These are phyloP conservation scores for Drosophila sordidapex DNA, from an alignment of 2,888 invertebrate genomes.

Conservation along the genomic window DNA sequence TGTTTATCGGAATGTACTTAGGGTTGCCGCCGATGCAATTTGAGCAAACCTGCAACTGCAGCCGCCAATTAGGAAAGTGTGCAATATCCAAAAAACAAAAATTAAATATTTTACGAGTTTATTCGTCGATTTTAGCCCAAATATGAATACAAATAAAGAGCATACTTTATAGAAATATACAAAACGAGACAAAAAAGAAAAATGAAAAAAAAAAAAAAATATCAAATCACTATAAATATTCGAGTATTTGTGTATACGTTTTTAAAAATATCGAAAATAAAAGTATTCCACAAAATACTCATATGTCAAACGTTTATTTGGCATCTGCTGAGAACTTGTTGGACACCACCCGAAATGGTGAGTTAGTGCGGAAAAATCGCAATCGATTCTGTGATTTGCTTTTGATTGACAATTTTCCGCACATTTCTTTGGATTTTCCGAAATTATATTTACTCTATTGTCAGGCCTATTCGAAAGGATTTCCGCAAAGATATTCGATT, in stretches of 20 bases:
- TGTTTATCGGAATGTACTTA: conserved; percentile 12
- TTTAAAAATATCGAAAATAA: conserved; percentile 31
- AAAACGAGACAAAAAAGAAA: background rate
- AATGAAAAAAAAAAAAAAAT: background rate
- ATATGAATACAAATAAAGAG: conserved; percentile 35
- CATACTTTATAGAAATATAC: conserved; percentile 46
- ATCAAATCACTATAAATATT: background rate
- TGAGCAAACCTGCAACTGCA: conserved; percentile 14
- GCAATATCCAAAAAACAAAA: conserved; percentile 32
- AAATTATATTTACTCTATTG: background rate
- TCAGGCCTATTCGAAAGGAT: background rate
- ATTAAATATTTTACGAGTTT: conserved; percentile 37
- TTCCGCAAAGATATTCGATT: background rate
- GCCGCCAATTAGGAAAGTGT: conserved; percentile 20
- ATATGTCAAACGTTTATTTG: background rate
- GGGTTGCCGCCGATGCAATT: conserved; percentile 5
- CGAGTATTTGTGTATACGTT: conserved; percentile 39
- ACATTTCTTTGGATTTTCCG: background rate
- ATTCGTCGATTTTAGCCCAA: conserved; percentile 35
- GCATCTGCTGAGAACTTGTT: background rate
- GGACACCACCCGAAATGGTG: conserved; percentile 11
- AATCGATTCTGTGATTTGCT: too few relatives aligned
- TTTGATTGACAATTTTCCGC: background rate
- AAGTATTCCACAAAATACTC: conserved; percentile 5
- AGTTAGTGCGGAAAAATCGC: background rate